Evolutionary conservation across 2,888 invertebrate species (phyloP), one percentile per base, ranked within the genome.

Genomic region (Eristalis tenax): DNA sequence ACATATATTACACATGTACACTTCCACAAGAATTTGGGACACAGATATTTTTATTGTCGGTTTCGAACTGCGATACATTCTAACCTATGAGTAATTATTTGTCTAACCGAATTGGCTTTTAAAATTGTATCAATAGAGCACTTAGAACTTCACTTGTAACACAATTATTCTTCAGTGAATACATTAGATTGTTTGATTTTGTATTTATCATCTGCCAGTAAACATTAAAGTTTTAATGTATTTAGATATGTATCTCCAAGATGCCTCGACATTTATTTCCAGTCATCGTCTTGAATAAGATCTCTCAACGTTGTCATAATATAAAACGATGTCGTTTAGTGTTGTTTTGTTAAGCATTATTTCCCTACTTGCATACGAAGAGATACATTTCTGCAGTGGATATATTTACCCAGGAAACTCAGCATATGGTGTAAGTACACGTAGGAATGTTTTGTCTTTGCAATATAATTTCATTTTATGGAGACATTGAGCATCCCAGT

Each of bases 391-490:
- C 3, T 63, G 69, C 28, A 26, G 18, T 4, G 56, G 56, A 18
- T 70, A 23, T 38, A 70, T 78, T 68, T 78, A 56, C n/a, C 59
- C 83, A 6, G 78, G 63, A 28, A 78, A 73, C 73, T 83, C 83
- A 35, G 71, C 83, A 18, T 83, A 64, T 74, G 83, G 83, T 11
- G 83, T 83, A 22, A 83, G 66, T 61, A 43, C n/a, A 2, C 32
- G 26, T 26, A 26, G 3, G 26, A 26, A 26, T 26, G n/a, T n/a
- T n/a, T n/a, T n/a, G n/a, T n/a, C n/a, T n/a, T n/a, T n/a, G n/a
- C n/a, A n/a, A n/a, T n/a, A n/a, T n/a, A n/a, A n/a, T n/a, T n/a
- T n/a, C n/a, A n/a, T n/a, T n/a, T n/a, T n/a, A n/a, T n/a, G n/a
- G n/a, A n/a, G n/a, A n/a, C n/a, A n/a, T n/a, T n/a, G n/a, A n/a